Conservation (phyloP, 2,888 invertebrate species). For the Cosmia trapezina region DNA sequence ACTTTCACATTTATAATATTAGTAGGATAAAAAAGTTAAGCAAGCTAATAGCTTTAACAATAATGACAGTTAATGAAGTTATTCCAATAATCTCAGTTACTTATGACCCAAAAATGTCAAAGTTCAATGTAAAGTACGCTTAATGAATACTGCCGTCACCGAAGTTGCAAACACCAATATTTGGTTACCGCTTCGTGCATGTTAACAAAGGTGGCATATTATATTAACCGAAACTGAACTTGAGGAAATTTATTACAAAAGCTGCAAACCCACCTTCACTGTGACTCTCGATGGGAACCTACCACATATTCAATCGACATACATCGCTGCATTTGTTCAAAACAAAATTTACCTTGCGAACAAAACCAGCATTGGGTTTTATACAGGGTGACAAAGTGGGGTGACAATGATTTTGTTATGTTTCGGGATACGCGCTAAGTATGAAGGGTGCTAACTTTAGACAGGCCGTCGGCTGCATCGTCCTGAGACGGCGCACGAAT, state of each 20-base stretch:
- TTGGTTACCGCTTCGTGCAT: constrained; percentile 77
- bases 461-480: constrained; percentile 75
- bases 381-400: constrained; percentile 17
- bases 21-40: neutral
- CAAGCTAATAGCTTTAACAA: neutral
- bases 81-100: constrained; percentile 32
- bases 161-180: constrained; percentile 81
- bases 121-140: constrained; percentile 40
- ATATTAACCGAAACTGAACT: constrained; percentile 83
- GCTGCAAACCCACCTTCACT: constrained; percentile 69
- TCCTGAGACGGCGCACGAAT: constrained; percentile 73
- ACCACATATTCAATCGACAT: neutral
- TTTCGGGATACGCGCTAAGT: constrained; percentile 71
- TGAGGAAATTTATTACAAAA: constrained; percentile 81
- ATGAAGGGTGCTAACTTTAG: constrained; percentile 80
- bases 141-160: constrained; percentile 72
- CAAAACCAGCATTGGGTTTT: constrained; percentile 35
- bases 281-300: neutral
- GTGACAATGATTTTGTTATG: constrained; percentile 26
- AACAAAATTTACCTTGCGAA: fast-evolving
- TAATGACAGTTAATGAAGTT: too few relatives aligned
- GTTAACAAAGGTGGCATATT: constrained; percentile 84
- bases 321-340: constrained; percentile 5
- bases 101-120: constrained; percentile 40
- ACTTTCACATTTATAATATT: too few relatives aligned